phyloP scores from a whole-genome alignment of 2,113 vertebrate genomes.

The Xerus inauris region DNA sequence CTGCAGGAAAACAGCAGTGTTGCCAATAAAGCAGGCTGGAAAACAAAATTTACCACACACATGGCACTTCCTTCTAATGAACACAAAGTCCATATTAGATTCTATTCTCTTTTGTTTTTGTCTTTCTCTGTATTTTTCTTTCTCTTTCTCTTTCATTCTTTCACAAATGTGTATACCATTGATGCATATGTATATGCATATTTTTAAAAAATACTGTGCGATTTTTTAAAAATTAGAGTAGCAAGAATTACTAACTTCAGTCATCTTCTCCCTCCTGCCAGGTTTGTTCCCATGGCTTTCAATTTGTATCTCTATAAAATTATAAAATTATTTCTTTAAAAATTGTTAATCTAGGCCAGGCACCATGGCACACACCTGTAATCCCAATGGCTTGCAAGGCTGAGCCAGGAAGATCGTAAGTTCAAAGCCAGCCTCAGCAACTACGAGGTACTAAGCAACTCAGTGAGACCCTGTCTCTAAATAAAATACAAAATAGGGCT shows the following conservation, averaged over 20 bases:
- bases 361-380: too few species aligned
- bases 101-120: neutral
- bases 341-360: neutral
- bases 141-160: too few species aligned
- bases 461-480: too few species aligned
- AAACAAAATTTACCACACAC: neutral
- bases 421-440: too few species aligned
- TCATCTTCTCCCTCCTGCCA: neutral
- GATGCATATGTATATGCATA: neutral
- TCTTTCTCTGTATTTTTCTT: neutral
- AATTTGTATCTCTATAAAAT: neutral
- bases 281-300: neutral
- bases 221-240: neutral
- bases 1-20: neutral
- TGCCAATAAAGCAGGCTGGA: neutral
- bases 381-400: too few species aligned
- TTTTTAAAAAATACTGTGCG: too few species aligned
- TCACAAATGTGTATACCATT: rapidly evolving
- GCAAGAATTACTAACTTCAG: neutral
- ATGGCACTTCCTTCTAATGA: neutral
- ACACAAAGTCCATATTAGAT: neutral
- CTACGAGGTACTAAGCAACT: too few species aligned
- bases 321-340: neutral
- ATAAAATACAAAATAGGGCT: too few species aligned
- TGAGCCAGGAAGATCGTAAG: too few species aligned